Conservation (phyloP, 2,888 invertebrate genomes). For the Dioctria rufipes region DNA sequence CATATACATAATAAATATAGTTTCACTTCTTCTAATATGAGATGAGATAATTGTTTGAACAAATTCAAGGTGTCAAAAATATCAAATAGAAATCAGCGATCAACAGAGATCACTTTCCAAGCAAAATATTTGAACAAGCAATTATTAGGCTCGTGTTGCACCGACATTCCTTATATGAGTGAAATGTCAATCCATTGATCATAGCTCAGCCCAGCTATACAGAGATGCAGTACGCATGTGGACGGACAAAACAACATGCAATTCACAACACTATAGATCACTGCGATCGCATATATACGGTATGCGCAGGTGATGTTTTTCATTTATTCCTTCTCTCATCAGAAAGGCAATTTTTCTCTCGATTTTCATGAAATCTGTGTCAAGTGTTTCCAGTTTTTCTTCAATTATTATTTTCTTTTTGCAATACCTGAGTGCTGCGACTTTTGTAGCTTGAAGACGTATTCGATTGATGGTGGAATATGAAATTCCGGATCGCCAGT, state of each 20-base stretch:
- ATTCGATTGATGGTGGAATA: background rate
- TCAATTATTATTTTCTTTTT: slow-evolving; percentile 35
- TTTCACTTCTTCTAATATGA: background rate
- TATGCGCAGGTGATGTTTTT: slow-evolving; percentile 11
- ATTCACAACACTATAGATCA: background rate
- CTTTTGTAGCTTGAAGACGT: slow-evolving; percentile 22
- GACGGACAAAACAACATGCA: background rate
- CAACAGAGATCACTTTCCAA: background rate
- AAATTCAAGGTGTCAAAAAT: slow-evolving; percentile 24
- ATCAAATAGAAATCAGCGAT: slow-evolving; percentile 18
- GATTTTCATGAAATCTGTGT: slow-evolving; percentile 35
- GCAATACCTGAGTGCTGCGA: slow-evolving; percentile 34
- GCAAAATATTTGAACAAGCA: slow-evolving; percentile 28
- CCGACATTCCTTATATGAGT: slow-evolving; percentile 18
- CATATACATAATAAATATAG: background rate
- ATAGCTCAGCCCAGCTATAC: slow-evolving; percentile 6
- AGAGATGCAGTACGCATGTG: background rate
- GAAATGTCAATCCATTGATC: slow-evolving; percentile 25
- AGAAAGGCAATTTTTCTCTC: slow-evolving; percentile 26
- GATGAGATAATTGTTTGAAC: slow-evolving; percentile 2
- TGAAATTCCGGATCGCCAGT: slow-evolving; percentile 23
- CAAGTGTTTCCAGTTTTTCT: slow-evolving; percentile 47
- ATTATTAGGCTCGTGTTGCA: slow-evolving; percentile 1
- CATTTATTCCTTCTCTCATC: slow-evolving; percentile 23
- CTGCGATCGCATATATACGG: background rate